Evolutionary conservation across 2,113 vertebrate species (phyloP), one percentile per base, ranked within the genome.

Genomic region (Nothocercus julius): DNA sequence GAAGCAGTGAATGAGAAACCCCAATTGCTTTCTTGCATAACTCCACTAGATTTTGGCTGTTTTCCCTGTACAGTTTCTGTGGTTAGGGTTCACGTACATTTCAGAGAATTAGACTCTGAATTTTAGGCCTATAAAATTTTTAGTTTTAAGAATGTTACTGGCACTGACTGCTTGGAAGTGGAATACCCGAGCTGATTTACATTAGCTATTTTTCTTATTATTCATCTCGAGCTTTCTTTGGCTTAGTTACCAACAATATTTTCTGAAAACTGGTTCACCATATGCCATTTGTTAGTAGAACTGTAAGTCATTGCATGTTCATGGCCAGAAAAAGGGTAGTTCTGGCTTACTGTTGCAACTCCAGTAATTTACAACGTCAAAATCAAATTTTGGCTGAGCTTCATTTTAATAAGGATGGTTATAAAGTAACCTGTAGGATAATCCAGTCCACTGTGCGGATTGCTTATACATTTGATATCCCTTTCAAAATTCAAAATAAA

Each of bases 1-100:
- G 13, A 93, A 95, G 69, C 83, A 93, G 63, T 92, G 88, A 96
- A 89, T 79, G 93, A 96, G 90, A 95, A 97, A 82, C 17, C 28
- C 70, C 66, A 40, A 13, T 58, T 94, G 7, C 54, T 85, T 92
- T 85, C 90, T 96, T 92, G 94, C 84, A 10, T 69, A 94, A 96
- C 63, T 92, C 9, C 36, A 45, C 73, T 59, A 49, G 36, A 45
- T 82, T 56, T 70, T 94, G 82, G 77, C 88, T 3, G 5, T 40
- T 44, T 88, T 86, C 59, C 90, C n/a, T 0, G 1, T 38, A 22
- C 59, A 68, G 36, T 59, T 61, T 38, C 76, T 86, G 7, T 85
- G 68, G 34, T 12, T 84, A 28, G 70, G 30, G 18, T 82, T 96
- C 58, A 72, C 8, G 21, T 82, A 25, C 56, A 47, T 92, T 87